Percentiles rank a stretch among this genome's conserved stretches.
These are phyloP conservation scores for Denticeps clupeoides DNA, from an alignment of 2,797 vertebrate species.

Conservation along the genomic window DNA sequence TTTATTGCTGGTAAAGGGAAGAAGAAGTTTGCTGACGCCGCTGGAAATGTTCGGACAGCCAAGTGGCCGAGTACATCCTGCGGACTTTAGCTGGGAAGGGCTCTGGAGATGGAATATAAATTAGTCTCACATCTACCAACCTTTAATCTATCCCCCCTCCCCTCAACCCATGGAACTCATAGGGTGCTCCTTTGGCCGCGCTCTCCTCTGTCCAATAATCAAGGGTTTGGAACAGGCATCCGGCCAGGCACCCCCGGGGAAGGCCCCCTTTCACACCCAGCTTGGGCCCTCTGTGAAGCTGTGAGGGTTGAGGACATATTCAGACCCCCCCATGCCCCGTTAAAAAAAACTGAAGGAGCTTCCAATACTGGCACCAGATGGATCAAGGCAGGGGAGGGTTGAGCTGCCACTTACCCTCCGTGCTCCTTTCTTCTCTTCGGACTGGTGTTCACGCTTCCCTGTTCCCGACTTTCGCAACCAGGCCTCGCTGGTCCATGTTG, in stretches of 20 bases:
- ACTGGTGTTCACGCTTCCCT: neutral
- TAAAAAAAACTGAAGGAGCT: conserved; percentile 9
- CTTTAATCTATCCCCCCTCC: neutral
- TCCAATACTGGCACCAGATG: conserved; percentile 22
- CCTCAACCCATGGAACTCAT: neutral
- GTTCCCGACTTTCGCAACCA: no score
- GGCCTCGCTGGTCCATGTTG: no score
- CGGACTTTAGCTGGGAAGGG: neutral
- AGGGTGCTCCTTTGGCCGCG: neutral
- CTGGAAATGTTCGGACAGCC: no score
- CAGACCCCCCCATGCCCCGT: neutral
- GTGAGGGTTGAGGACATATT: neutral
- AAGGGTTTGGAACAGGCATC: conserved; percentile 25
- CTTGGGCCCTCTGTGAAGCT: conserved; percentile 3
- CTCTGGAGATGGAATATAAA: neutral
- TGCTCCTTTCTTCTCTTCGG: conserved; percentile 7
- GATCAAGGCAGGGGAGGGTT: conserved; percentile 12
- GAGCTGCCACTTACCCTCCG: conserved; percentile 10
- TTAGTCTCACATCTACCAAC: neutral
- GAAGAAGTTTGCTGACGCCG: no score
- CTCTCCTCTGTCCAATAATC: conserved; percentile 20
- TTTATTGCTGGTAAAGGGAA: no score
- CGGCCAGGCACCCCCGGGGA: conserved; percentile 19
- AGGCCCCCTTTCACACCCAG: conserved; percentile 24
- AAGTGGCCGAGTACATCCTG: no score